phyloP scores from a whole-genome alignment of 2,888 invertebrate species.

The Eupithecia insigniata region DNA sequence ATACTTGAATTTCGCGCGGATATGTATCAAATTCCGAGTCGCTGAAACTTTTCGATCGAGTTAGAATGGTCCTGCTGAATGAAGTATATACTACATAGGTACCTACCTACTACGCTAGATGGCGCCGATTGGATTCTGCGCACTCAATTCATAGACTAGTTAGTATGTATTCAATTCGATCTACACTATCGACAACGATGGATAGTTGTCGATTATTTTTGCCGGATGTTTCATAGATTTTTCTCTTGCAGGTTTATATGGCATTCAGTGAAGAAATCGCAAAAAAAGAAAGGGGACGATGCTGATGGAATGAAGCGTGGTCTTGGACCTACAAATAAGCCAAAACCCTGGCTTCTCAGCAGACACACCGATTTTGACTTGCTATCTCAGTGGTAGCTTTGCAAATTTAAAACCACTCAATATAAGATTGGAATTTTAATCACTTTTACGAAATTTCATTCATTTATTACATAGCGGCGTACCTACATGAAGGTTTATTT shows the following conservation, averaged over 20 bases:
- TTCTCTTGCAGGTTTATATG: constrained; percentile 67
- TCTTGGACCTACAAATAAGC: constrained; percentile 71
- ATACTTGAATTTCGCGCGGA: no score
- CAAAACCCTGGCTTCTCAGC: constrained; percentile 78
- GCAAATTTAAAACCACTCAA: not conserved
- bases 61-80: no score
- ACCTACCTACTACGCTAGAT: not conserved
- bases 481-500: no score
- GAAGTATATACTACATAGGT: no score
- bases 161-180: no score
- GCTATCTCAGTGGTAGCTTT: constrained; percentile 72
- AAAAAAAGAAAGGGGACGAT: not conserved
- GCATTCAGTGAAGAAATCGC: constrained; percentile 57
- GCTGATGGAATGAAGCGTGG: constrained; percentile 59
- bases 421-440: not conserved
- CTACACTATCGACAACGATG: not conserved
- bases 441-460: not conserved
- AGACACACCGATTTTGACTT: constrained; percentile 78
- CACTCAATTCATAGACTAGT: no score
- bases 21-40: no score
- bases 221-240: not conserved
- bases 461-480: no score
- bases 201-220: not conserved
- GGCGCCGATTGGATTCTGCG: not conserved
- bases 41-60: no score